These are phyloP conservation scores for Ferrisia virgata DNA, from an alignment of 2,888 invertebrate species.

Conservation along the genomic window DNA sequence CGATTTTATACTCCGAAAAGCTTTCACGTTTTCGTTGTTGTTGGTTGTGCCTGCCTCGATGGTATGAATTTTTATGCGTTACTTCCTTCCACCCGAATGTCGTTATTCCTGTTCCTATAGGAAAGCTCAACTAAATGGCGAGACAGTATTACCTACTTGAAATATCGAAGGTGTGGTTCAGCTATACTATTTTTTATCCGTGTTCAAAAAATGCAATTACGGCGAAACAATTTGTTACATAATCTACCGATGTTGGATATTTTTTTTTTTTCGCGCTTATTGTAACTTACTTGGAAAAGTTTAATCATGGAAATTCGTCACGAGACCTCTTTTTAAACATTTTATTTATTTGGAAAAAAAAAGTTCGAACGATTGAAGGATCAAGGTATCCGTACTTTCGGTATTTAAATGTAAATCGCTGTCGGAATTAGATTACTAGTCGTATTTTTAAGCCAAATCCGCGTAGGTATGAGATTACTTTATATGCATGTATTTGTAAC, in stretches of 20 bases:
- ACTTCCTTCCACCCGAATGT: neutral
- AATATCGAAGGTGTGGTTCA: neutral
- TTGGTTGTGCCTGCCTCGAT: neutral
- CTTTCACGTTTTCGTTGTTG: neutral
- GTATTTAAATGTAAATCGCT: neutral
- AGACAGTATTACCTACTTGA: neutral
- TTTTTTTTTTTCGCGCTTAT: neutral
- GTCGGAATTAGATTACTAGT: neutral
- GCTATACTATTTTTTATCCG: neutral
- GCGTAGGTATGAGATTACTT: neutral
- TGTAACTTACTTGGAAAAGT: neutral
- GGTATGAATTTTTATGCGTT: neutral
- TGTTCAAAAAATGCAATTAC: neutral
- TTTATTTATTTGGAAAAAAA: neutral
- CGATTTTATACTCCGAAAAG: conserved; percentile 2
- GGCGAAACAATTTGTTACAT: neutral
- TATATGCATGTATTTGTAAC: conserved; percentile 2
- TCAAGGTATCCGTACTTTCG: neutral
- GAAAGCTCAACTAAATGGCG: neutral
- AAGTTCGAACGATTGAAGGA: neutral
- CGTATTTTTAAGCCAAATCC: neutral
- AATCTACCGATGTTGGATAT: too few species aligned
- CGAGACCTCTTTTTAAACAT: neutral
- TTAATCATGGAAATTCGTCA: neutral
- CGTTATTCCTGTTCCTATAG: neutral